Evolutionary conservation across 2,888 invertebrate species (phyloP), one percentile per base, ranked within the genome.

Genomic region (Metalampra italica): DNA sequence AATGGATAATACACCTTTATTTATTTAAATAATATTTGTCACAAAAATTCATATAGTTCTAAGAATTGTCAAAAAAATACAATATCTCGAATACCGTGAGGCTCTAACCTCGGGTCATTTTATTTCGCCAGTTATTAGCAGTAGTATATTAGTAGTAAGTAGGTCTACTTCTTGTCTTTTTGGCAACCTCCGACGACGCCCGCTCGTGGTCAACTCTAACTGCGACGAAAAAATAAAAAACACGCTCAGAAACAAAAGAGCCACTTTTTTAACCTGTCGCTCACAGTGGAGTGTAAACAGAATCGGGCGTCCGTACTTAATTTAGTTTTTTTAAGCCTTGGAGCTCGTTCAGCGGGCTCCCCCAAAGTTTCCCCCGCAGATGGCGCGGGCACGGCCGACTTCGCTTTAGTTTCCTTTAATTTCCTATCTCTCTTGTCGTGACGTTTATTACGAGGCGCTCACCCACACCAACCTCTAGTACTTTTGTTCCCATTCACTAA

Each of bases 341-440:
- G 60, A 64, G 59, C 68, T 54, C 58, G 46, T 40, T 46, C 60
- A 51, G 51, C 58, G 56, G 55, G 42, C 57, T 60, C 58, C 75
- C 77, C 76, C 69, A 62, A 78, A 78, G 63, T 78, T 75, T 62
- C 66, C 78, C 78, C 80, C 79, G 75, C 65, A 75, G 78, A 78
- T 78, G 75, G 70, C 71, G 75, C 78, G 75, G 78, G 75, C 78
- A 75, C 75, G 78, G 67, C 58, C 69, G 73, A 78, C 75, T 83
- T 78, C 74, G 75, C 79, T 84, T 82, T 85, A 87, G 86, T 87
- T 87, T 83, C 78, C 74, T 86, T 86, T 85, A 83, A 86, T 85
- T 86, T 85, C 82, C 85, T 82, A 82, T 84, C 82, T 82, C 72
- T 78, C 76, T 78, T 78, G 75, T 72, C 78, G 71, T 82, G 83